Percentiles rank a stretch among this genome's conserved stretches.
phyloP scores from a whole-genome alignment of 2,113 vertebrate species.

The Pedionomus torquatus region DNA sequence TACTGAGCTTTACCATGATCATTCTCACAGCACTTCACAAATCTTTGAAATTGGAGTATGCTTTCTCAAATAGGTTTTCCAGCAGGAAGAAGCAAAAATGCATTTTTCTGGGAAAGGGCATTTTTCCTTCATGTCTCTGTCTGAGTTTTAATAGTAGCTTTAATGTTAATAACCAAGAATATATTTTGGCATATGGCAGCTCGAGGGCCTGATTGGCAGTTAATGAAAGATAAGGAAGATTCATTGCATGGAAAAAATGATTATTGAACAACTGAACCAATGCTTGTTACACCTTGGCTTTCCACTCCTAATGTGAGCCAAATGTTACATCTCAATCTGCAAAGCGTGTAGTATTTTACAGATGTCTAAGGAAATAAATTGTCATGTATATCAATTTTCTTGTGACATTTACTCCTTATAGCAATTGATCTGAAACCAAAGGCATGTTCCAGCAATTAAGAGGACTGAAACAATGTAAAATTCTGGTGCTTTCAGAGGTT shows the following conservation, averaged over 20 bases:
- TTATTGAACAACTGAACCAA: slow-evolving; percentile 9
- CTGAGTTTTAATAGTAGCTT: neutral
- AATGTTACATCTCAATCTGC: slow-evolving; percentile 44
- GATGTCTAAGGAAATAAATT: slow-evolving; percentile 40
- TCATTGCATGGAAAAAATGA: slow-evolving; percentile 48
- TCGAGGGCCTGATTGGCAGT: slow-evolving; percentile 1
- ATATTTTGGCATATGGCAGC: neutral
- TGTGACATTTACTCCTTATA: slow-evolving; percentile 23
- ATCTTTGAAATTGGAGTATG: neutral
- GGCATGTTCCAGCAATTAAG: slow-evolving; percentile 23
- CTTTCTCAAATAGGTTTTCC: slow-evolving; percentile 5
- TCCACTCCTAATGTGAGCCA: slow-evolving; percentile 33
- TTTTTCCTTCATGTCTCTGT: neutral
- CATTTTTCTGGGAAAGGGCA: neutral
- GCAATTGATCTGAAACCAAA: slow-evolving; percentile 53
- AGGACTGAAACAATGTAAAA: slow-evolving; percentile 5
- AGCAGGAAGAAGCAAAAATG: neutral
- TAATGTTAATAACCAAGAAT: slow-evolving; percentile 1
- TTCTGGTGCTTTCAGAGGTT: neutral
- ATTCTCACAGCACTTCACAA: neutral
- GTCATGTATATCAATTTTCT: slow-evolving; percentile 16
- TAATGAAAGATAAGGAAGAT: slow-evolving; percentile 50
- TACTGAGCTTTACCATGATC: neutral
- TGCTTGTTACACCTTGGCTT: slow-evolving; percentile 9
- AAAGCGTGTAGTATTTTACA: slow-evolving; percentile 4